phyloP scores from a whole-genome alignment of 1,140 invertebrate species.

The Tetramorium simillimum region DNA sequence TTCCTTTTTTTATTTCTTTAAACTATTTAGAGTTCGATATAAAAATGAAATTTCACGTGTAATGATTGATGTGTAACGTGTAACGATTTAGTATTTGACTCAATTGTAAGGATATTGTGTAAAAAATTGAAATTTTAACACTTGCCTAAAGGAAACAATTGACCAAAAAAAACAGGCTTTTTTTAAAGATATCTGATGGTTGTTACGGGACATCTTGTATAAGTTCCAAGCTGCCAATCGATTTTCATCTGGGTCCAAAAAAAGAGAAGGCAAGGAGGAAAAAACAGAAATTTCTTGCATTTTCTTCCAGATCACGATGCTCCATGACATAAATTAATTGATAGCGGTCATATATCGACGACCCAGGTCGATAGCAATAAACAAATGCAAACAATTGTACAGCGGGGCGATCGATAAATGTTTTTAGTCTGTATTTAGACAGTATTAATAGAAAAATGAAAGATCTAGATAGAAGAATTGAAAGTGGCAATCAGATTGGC shows the following conservation, averaged over 20 bases:
- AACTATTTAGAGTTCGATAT: not conserved
- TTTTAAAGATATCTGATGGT: constrained; percentile 9
- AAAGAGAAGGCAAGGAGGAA: constrained; percentile 35
- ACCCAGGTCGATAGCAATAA: constrained; percentile 51
- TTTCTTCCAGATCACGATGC: constrained; percentile 24
- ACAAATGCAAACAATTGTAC: constrained; percentile 47
- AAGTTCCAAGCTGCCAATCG: constrained; percentile 82
- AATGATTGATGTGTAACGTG: not conserved
- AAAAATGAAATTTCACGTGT: not conserved
- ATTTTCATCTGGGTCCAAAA: constrained; percentile 76
- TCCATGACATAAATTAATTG: constrained; percentile 57
- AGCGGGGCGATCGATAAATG: constrained; percentile 29
- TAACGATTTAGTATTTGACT: constrained; percentile 5
- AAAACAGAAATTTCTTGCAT: constrained; percentile 6
- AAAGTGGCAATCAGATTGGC: constrained; percentile 77
- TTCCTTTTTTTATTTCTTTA: not conserved
- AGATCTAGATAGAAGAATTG: constrained; percentile 42
- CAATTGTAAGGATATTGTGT: not conserved
- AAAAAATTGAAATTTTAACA: not conserved
- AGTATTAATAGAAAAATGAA: constrained; percentile 74
- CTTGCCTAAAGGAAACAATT: constrained; percentile 11
- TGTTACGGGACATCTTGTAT: constrained; percentile 54
- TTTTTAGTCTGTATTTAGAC: constrained; percentile 72
- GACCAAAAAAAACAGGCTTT: not conserved
- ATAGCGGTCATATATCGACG: not conserved